Conservation (phyloP, 2,797 vertebrate genomes). For the Arctocebus calabarensis region DNA sequence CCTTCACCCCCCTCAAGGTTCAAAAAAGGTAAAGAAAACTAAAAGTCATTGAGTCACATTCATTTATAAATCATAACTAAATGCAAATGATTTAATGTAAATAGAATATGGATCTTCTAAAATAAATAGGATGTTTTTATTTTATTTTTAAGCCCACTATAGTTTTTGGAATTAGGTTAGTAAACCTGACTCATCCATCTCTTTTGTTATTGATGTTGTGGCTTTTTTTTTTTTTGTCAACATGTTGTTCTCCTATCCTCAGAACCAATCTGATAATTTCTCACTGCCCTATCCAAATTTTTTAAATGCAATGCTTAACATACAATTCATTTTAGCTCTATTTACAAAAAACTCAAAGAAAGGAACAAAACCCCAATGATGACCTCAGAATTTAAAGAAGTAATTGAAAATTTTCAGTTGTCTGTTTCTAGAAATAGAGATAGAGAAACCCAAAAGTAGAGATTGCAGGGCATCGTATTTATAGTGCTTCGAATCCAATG, state of each 20-base stretch:
- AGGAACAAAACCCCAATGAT: not conserved
- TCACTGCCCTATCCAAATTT: not conserved
- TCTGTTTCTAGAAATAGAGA: not conserved
- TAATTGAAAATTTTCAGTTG: not conserved
- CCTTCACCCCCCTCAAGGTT: not conserved
- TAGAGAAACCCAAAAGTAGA: not conserved
- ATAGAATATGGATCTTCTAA: not conserved
- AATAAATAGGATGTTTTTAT: not conserved
- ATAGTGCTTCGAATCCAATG: not conserved
- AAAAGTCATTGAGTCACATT: not conserved
- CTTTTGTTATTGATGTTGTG: not conserved
- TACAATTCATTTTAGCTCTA: not conserved
- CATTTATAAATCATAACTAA: not conserved
- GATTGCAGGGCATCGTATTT: not conserved
- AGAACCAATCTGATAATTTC: not conserved
- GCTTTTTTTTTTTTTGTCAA: conserved; percentile 9
- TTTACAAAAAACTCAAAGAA: not conserved
- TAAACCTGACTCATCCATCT: not conserved
- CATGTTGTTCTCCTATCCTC: not conserved
- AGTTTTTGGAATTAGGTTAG: not conserved
- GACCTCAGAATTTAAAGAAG: not conserved
- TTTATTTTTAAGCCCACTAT: not conserved
- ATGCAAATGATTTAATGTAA: not conserved
- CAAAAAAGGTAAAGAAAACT: conserved; percentile 25
- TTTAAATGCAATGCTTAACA: not conserved